Evolutionary conservation across 2,113 vertebrate species (phyloP).

Genomic region (Odontophorus gujanensis): DNA sequence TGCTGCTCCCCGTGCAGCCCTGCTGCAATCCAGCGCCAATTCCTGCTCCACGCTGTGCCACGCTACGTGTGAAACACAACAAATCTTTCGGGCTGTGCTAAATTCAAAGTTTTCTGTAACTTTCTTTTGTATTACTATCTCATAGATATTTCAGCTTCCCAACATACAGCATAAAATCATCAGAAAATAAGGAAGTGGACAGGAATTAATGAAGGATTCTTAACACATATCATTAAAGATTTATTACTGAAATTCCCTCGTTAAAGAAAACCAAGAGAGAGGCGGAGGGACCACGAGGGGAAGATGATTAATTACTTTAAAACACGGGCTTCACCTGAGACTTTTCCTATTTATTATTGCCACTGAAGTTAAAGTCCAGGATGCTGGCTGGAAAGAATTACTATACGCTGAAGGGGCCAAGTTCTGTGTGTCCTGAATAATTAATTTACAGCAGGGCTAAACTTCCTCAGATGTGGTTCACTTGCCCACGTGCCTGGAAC

Average conservation of each 20-base stretch:
- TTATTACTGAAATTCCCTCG: constrained; percentile 94
- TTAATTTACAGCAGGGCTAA: constrained; percentile 84
- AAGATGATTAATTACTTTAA: constrained; percentile 98
- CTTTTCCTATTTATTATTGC: constrained; percentile 99
- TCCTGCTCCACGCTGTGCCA: constrained; percentile 22
- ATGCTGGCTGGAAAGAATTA: constrained; percentile 88
- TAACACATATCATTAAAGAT: constrained; percentile 98
- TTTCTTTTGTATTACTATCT: not conserved
- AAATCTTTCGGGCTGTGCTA: constrained; percentile 56
- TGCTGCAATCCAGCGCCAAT: constrained; percentile 50
- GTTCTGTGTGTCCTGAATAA: constrained; percentile 91
- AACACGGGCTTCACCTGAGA: constrained; percentile 94
- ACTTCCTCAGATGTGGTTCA: constrained; percentile 85
- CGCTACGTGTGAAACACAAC: constrained; percentile 55
- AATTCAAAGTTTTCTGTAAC: not conserved
- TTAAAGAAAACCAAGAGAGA: constrained; percentile 83
- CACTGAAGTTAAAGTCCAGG: constrained; percentile 86
- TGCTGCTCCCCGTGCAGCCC: no score
- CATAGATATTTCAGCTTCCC: constrained; percentile 45
- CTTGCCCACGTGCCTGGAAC: constrained; percentile 82
- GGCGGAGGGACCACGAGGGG: constrained; percentile 73
- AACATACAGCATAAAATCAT: constrained; percentile 38
- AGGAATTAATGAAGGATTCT: constrained; percentile 92
- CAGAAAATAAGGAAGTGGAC: constrained; percentile 86
- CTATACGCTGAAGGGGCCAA: constrained; percentile 88